A percentile compares a stretch with the other conserved stretches of the same genome.
Evolutionary conservation across 2,797 vertebrate species (phyloP).

Genomic region (Acanthurus lineatus): DNA sequence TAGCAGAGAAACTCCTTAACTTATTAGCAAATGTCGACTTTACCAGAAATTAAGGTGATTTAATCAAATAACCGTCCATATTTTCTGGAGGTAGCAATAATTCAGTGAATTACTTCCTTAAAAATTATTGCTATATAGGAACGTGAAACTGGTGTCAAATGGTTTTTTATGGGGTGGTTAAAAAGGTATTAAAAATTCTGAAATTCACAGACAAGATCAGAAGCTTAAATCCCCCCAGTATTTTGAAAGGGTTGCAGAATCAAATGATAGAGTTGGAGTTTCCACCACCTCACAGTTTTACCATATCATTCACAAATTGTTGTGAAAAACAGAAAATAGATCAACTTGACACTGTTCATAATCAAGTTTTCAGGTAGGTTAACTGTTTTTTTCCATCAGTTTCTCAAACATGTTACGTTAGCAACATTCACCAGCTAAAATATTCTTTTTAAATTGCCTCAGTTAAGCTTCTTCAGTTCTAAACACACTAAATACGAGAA

Average conservation of each 20-base stretch:
- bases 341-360: conserved; percentile 15
- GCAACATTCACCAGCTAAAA: conserved; percentile 49
- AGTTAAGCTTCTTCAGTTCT: conserved; percentile 29
- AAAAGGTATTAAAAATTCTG: not conserved
- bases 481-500: conserved; percentile 29
- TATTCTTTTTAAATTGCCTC: conserved; percentile 41
- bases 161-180: not conserved
- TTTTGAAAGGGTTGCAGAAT: not conserved
- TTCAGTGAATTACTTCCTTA: not conserved
- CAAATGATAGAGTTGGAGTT: conserved; percentile 6
- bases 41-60: not conserved
- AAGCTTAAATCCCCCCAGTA: not conserved
- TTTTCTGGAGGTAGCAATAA: not conserved
- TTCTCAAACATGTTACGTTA: conserved; percentile 22
- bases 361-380: conserved; percentile 41
- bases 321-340: conserved; percentile 3
- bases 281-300: conserved; percentile 2
- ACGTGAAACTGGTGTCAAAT: not conserved
- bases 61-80: not conserved
- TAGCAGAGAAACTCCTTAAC: not conserved
- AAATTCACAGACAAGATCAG: not conserved
- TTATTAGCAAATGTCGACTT: not conserved
- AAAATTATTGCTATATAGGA: not conserved
- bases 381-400: conserved; percentile 31
- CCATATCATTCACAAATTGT: conserved; percentile 7